Evolutionary conservation across 2,113 vertebrate species (phyloP), one percentile per base, ranked within the genome.

Genomic region (Pyrgilauda ruficollis): DNA sequence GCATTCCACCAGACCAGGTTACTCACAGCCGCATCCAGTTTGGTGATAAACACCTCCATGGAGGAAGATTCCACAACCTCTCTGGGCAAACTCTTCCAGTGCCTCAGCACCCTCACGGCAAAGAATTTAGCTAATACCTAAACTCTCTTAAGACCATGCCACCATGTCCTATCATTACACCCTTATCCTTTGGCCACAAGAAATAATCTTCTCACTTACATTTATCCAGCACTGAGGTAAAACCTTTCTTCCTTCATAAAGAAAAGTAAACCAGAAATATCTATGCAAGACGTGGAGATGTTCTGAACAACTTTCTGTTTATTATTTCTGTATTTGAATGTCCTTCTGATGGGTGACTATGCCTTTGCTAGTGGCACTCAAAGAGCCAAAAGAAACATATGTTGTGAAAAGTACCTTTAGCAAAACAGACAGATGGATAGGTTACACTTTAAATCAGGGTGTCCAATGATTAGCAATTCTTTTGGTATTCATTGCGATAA

Each of bases 351-450:
- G 63, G 83, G 69, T 94, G 73, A 69, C 59, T 90, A 22, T 5
- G 58, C 52, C 78, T 87, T 93, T 84, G 69, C 47, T 92, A 88
- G 69, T 58, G 88, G 55, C 72, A 61, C 27, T 89, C 31, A 64
- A 93, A 88, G 76, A 94, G 77, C 76, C 95, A 87, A 84, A 96
- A 91, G 78, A 92, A 94, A 88, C 88, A 96, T 93, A 95, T 92
- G 88, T 50, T 90, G 37, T 87, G 67, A 94, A 92, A 95, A 85
- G 52, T 92, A 96, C 84, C 88, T 96, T 86, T 85, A 92, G 68
- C 56, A 95, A 97, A 95, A 94, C 89, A 96, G 82, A 95, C 93
- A 96, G 90, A 96, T 96, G 94, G 94, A 92, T 90, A 95, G 93
- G 94, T 97, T 91, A 94, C 86, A 96, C 61, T 85, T 90, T 70